Conservation (phyloP, 2,888 invertebrate genomes). For the Oxyscelio sp. region DNA sequence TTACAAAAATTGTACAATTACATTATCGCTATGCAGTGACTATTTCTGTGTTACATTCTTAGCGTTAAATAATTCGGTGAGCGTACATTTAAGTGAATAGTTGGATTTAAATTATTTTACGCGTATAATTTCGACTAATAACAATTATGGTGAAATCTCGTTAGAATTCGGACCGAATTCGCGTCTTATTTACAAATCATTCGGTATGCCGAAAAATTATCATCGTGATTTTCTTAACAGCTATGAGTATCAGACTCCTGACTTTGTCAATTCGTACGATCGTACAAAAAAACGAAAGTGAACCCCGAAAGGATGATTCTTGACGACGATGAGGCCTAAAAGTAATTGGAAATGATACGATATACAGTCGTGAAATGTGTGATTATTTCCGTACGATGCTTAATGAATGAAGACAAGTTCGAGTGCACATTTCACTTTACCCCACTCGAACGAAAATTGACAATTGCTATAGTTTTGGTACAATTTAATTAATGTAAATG, state of each 20-base stretch:
- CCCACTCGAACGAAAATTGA: slow-evolving; percentile 43
- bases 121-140: slow-evolving; percentile 50
- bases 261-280: slow-evolving; percentile 49
- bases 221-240: slow-evolving; percentile 37
- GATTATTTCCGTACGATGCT: slow-evolving; percentile 50
- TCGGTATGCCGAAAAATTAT: background rate
- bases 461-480: slow-evolving; percentile 18
- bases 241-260: slow-evolving; percentile 56
- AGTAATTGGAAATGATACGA: slow-evolving; percentile 43
- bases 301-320: slow-evolving; percentile 26
- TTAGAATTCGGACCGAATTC: slow-evolving; percentile 1
- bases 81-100: slow-evolving; percentile 38
- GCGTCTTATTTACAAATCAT: slow-evolving; percentile 43
- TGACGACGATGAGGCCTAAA: slow-evolving; percentile 34
- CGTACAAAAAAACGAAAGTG: slow-evolving; percentile 46
- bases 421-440: slow-evolving; percentile 54
- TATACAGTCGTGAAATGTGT: slow-evolving; percentile 31
- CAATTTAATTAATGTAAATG: background rate
- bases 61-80: slow-evolving; percentile 47
- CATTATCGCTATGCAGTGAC: slow-evolving; percentile 3
- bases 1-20: background rate
- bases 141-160: slow-evolving; percentile 20
- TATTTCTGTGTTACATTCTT: slow-evolving; percentile 31
- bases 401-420: slow-evolving; percentile 65
- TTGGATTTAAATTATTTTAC: slow-evolving; percentile 57